phyloP scores from a whole-genome alignment of 2,797 vertebrate species.

The Hephaestus fuliginosus region DNA sequence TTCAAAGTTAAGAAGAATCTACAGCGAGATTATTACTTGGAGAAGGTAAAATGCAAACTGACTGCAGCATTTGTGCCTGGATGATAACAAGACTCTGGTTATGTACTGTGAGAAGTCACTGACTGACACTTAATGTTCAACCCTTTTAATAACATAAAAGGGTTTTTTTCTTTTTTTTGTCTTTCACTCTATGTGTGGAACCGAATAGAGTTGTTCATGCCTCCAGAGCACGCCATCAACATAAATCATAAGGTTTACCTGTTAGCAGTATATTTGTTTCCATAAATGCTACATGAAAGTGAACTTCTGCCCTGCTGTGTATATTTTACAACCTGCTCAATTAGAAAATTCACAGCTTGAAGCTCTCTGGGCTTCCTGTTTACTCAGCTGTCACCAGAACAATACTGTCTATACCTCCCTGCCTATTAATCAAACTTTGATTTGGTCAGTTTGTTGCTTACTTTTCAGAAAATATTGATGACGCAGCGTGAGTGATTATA shows the following conservation, averaged over 20 bases:
- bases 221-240: conserved; percentile 18
- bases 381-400: conserved; percentile 65
- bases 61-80: conserved; percentile 50
- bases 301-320: conserved; percentile 44
- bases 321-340: conserved; percentile 54
- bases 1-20: conserved; percentile 52
- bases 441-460: conserved; percentile 78
- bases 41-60: conserved; percentile 56
- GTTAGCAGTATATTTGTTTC: conserved; percentile 21
- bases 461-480: conserved; percentile 71
- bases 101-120: conserved; percentile 28
- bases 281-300: conserved; percentile 47
- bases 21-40: conserved; percentile 51
- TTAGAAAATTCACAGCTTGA: conserved; percentile 54
- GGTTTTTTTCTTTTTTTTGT: background rate
- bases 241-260: conserved; percentile 50
- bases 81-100: conserved; percentile 53
- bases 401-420: conserved; percentile 45
- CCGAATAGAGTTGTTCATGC: conserved; percentile 16
- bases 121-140: conserved; percentile 51
- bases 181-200: conserved; percentile 14
- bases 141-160: conserved; percentile 45
- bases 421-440: conserved; percentile 72
- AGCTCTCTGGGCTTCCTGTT: conserved; percentile 48
- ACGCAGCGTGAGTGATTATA: conserved; percentile 65